phyloP scores from a whole-genome alignment of 2,113 vertebrate species.

The Malurus melanocephalus region DNA sequence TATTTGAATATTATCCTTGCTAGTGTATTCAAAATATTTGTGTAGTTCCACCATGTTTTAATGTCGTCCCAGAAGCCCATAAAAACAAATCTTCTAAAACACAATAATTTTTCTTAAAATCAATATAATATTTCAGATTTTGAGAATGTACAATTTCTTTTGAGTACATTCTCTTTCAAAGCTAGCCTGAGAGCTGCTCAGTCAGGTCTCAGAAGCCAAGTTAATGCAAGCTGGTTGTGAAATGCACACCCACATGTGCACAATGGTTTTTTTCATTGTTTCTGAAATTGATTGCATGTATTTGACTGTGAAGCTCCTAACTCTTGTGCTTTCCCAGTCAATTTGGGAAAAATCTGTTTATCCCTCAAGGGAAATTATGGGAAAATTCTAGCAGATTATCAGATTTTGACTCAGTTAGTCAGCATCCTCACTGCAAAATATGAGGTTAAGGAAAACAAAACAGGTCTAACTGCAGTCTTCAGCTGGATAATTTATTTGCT shows the following conservation, averaged over 20 bases:
- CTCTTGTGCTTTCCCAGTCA: constrained; percentile 48
- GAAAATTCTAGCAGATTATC: constrained; percentile 15
- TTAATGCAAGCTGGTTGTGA: background rate
- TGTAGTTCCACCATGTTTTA: background rate
- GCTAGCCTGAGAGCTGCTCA: background rate
- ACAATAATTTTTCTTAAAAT: background rate
- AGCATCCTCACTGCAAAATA: background rate
- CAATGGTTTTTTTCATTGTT: background rate
- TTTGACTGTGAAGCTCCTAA: background rate
- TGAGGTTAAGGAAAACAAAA: background rate
- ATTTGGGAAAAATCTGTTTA: constrained; percentile 41
- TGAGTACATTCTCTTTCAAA: background rate
- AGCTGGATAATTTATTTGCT: background rate
- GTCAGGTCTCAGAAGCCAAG: background rate
- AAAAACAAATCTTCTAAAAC: background rate
- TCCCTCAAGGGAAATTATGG: constrained; percentile 46
- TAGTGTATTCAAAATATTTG: background rate
- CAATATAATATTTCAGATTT: background rate
- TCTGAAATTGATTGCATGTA: background rate
- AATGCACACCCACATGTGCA: background rate
- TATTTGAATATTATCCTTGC: background rate
- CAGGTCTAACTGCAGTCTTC: background rate
- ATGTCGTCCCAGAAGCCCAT: background rate
- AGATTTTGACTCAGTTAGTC: constrained; percentile 32
- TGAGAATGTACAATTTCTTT: background rate